phyloP scores from a whole-genome alignment of 2,797 vertebrate genomes.

The Eulemur rubriventer region DNA sequence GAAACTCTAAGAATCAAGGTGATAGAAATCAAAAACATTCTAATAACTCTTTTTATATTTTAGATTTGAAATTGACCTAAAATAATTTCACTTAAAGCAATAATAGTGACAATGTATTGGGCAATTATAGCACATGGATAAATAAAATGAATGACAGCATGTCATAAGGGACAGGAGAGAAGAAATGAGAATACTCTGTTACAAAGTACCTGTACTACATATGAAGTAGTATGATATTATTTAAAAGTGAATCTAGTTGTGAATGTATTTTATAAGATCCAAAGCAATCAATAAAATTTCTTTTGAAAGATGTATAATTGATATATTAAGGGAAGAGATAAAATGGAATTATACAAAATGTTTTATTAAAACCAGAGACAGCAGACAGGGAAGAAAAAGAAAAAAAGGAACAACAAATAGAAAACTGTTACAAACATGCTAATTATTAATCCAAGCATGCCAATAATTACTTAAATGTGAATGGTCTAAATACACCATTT shows the following conservation, averaged over 20 bases:
- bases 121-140: neutral
- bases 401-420: neutral
- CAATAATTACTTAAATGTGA: neutral
- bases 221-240: neutral
- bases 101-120: neutral
- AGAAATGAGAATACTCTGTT: neutral
- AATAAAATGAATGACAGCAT: neutral
- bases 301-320: neutral
- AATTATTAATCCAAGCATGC: neutral
- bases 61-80: neutral
- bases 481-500: neutral
- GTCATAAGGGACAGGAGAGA: neutral
- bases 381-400: neutral
- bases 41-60: neutral
- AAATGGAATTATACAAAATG: neutral
- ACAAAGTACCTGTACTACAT: neutral
- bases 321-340: neutral
- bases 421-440: neutral
- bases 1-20: neutral
- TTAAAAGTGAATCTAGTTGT: neutral
- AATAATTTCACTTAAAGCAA: neutral
- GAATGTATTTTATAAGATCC: neutral
- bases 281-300: neutral
- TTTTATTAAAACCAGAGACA: neutral
- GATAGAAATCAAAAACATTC: neutral